Conservation (phyloP, 2,797 vertebrate genomes). For the Cossypha niveicapilla region DNA sequence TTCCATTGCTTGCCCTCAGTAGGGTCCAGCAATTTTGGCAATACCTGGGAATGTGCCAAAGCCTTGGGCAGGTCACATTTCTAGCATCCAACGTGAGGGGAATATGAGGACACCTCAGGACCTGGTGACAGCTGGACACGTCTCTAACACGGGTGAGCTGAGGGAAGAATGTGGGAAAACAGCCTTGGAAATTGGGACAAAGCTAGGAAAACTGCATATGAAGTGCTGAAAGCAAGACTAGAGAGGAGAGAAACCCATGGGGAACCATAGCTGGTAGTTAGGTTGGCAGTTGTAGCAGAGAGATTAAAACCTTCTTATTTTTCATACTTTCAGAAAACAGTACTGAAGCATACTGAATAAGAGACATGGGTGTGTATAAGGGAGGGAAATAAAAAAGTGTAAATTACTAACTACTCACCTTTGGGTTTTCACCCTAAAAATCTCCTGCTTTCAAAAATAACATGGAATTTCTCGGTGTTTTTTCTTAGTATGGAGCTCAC, state of each 20-base stretch:
- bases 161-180: neutral
- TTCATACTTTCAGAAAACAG: neutral
- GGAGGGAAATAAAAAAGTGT: neutral
- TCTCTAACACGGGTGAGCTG: neutral
- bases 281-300: neutral
- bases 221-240: neutral
- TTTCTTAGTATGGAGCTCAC: neutral
- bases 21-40: neutral
- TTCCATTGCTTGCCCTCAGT: neutral
- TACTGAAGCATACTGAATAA: neutral
- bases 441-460: neutral
- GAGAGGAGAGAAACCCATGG: neutral
- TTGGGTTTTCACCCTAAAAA: neutral
- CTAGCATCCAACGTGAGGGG: accelerated
- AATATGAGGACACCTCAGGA: neutral
- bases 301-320: neutral
- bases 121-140: accelerated
- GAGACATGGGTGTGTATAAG: neutral
- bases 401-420: neutral
- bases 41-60: neutral
- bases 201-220: neutral
- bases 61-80: neutral
- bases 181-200: neutral
- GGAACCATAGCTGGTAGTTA: neutral
- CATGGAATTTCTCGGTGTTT: neutral